phyloP scores from a whole-genome alignment of 2,797 vertebrate species.

The Ceryle rudis region DNA sequence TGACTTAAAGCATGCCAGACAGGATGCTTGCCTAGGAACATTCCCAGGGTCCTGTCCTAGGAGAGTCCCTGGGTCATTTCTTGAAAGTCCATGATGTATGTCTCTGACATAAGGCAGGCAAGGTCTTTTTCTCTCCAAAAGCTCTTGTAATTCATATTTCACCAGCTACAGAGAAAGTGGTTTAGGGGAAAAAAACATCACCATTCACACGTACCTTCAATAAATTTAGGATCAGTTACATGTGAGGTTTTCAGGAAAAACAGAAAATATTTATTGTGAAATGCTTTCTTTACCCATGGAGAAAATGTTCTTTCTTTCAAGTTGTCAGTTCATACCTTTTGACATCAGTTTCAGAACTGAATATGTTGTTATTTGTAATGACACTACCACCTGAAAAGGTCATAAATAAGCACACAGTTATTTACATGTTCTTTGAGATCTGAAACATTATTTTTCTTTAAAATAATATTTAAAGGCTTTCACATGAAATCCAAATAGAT shows the following conservation, averaged over 20 bases:
- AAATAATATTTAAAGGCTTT: neutral
- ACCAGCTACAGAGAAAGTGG: neutral
- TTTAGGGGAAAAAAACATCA: neutral
- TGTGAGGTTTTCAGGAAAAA: neutral
- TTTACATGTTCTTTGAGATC: neutral
- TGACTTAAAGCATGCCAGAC: neutral
- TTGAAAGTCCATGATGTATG: neutral
- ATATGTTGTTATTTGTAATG: slow-evolving; percentile 26
- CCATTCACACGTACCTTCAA: neutral
- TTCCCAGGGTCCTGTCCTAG: neutral
- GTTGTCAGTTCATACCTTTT: neutral
- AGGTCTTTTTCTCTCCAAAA: neutral
- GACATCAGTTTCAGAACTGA: slow-evolving; percentile 48
- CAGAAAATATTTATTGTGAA: slow-evolving; percentile 39
- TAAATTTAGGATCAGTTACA: slow-evolving; percentile 21
- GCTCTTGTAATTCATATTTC: neutral
- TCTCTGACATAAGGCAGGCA: neutral
- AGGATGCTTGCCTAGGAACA: neutral
- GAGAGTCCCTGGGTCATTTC: neutral
- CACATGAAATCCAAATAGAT: neutral
- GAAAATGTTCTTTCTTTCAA: neutral
- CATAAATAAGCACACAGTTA: neutral
- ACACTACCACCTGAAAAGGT: neutral
- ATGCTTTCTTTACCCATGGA: neutral
- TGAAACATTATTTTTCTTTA: neutral